A percentile compares a stretch with the other conserved stretches of the same genome.
Evolutionary conservation across 2,888 invertebrate species (phyloP).

Genomic region (Philhelius pedissequus): DNA sequence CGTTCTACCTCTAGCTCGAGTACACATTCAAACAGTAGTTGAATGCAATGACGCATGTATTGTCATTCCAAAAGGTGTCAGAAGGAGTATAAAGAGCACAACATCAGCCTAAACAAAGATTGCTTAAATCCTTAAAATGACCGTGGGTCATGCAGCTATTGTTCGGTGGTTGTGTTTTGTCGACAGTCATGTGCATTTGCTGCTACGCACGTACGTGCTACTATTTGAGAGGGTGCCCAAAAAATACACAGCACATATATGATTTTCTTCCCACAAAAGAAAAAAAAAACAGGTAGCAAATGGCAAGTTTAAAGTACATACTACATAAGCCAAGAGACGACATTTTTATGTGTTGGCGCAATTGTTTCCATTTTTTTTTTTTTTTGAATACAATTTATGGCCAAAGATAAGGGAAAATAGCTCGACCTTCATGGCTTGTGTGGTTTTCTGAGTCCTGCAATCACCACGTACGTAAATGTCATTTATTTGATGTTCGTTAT

Average conservation of each 20-base stretch:
- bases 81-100: neutral
- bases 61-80: conserved; percentile 19
- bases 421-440: conserved; percentile 38
- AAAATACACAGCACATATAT: neutral
- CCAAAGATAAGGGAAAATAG: conserved; percentile 19
- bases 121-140: conserved; percentile 25
- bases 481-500: conserved; percentile 1
- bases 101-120: conserved; percentile 16
- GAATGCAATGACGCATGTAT: neutral
- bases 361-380: conserved; percentile 40
- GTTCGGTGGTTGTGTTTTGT: neutral
- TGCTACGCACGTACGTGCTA: conserved; percentile 13
- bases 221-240: conserved; percentile 2
- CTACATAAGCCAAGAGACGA: conserved; percentile 3
- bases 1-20: neutral
- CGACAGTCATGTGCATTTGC: neutral
- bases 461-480: conserved; percentile 43
- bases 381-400: conserved; percentile 28
- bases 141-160: conserved; percentile 43
- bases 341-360: conserved; percentile 26
- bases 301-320: neutral
- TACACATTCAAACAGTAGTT: neutral
- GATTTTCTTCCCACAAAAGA: conserved; percentile 9
- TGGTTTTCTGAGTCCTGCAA: conserved; percentile 8
- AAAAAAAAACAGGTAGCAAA: conserved; percentile 19